Evolutionary conservation across 2,113 vertebrate species (phyloP), one percentile per base, ranked within the genome.

Genomic region (Podarcis raffonei): DNA sequence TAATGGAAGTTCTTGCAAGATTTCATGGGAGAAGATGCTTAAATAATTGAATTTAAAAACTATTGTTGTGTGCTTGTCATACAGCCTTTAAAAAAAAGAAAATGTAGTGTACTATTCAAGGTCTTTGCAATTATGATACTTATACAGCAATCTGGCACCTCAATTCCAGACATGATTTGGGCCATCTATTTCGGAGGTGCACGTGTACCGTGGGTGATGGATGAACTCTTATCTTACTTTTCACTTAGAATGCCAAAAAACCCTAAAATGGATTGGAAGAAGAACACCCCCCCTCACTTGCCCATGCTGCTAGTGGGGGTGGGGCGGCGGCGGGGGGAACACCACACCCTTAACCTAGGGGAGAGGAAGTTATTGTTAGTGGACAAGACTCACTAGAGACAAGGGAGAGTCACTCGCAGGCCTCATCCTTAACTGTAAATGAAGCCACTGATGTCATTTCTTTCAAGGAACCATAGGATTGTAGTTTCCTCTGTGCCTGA

Each of bases 11-110:
- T 79, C 42, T 27, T 18, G 1, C 25, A 83, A 89, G 39, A 3
- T 11, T 91, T 93, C n/a, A 84, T 71, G 71, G 86, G 35, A 18
- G 23, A 42, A 32, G 75, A 30, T 75, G 68, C 74, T 78, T 78
- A 57, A 76, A 83, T 88, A 66, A 88, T 88, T 83, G 27, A 48
- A 48, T 20, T 76, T 83, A 23, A 76, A 32, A 88, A 65, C 13
- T 65, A 35, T 9, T 71, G 22, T 37, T n/a, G 69, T 23, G 20
- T 22, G 5, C n/a, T 75, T 75, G 35, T 72, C 35, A 48, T 35
- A 66, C 75, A 75, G 22, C 11, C 35, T 65, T 30, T 42, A 69
- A 25, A 75, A 74, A 59, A n/a, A 1, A 72, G 32, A 72, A 87
- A 68, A 27, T n/a, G 11, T 75, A 25, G 3, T 42, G 39, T n/a